Base-by-base conservation (phyloP, 2,113 vertebrate species). In the Hippocampus barbouri region DNA sequence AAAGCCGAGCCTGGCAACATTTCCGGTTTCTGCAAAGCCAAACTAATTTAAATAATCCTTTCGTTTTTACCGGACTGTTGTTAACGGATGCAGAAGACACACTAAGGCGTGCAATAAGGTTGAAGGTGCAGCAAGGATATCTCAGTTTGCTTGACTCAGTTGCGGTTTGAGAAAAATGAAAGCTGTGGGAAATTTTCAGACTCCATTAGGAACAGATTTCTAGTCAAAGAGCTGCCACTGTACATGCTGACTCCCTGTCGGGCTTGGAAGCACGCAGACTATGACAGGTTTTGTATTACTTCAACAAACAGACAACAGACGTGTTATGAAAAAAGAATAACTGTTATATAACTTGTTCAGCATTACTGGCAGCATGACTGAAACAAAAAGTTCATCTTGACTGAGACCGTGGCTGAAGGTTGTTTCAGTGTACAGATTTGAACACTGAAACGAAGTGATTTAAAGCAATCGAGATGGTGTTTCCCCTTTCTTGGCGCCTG, bases 231-330 rank as follows among this genome's bases (percentile, higher is more conserved):
- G 69, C 69, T 74, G 78, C 84, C 83, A 86, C 77, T 75, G 68
- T 74, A 66, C 73, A 75, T 69, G 77, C 80, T 73, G 80, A 73
- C 75, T 84, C 71, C 70, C 72, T 47, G 18, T 21, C 21, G 23
- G 59, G 61, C 78, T 66, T 84, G 79, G 70, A 73, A 72, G 41
- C 70, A 30, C 61, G 66, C 68, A 66, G 65, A 80, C 69, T 74
- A 74, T 78, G 69, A 77, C 79, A 83, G 74, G 73, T 83, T 85
- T 76, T 70, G 57, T 79, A 83, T 83, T 41, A 49, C 73, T 72
- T 43, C 38, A 45, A 64, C 76, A 84, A 78, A 71, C 67, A 73
- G 57, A 81, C 51, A 75, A 57, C 75, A 43, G 30, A 12, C n/a
- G 23, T 72, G 51, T 47, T 6, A 27, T 68, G 49, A 45, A 38